A percentile compares a stretch with the other conserved stretches of the same genome.
Conservation (phyloP, 1,140 invertebrate genomes). For the Drusus annulatus region DNA sequence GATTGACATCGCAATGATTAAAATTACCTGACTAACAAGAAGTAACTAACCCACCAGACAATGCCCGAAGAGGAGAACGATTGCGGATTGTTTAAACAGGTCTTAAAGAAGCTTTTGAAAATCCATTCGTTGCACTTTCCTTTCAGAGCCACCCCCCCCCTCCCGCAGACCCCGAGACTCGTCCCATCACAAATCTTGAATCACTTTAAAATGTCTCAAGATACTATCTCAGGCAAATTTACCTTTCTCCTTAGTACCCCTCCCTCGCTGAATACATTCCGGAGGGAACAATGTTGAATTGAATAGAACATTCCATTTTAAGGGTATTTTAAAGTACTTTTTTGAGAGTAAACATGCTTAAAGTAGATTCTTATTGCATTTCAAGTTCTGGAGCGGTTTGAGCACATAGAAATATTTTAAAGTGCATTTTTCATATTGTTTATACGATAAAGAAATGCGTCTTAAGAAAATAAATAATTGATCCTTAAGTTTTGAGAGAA, state of each 20-base stretch:
- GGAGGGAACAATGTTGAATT: slow-evolving; percentile 2
- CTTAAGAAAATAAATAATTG: too few species aligned
- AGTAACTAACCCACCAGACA: not conserved
- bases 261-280: not conserved
- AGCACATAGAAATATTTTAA: too few species aligned
- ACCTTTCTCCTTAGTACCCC: slow-evolving; percentile 30
- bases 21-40: too few species aligned
- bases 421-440: too few species aligned
- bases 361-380: too few species aligned
- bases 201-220: slow-evolving; percentile 59
- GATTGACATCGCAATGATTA: too few species aligned
- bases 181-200: slow-evolving; percentile 57
- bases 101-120: not conserved
- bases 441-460: too few species aligned
- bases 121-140: slow-evolving; percentile 21
- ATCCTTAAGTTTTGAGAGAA: too few species aligned
- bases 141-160: not conserved
- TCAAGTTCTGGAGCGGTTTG: too few species aligned
- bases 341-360: too few species aligned
- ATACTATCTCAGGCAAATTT: slow-evolving; percentile 55
- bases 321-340: not conserved
- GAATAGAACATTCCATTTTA: not conserved
- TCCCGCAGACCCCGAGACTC: not conserved
- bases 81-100: not conserved
- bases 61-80: not conserved